Conservation (phyloP, 2,888 invertebrate species). For the Hirtodrosophila trivittata region DNA sequence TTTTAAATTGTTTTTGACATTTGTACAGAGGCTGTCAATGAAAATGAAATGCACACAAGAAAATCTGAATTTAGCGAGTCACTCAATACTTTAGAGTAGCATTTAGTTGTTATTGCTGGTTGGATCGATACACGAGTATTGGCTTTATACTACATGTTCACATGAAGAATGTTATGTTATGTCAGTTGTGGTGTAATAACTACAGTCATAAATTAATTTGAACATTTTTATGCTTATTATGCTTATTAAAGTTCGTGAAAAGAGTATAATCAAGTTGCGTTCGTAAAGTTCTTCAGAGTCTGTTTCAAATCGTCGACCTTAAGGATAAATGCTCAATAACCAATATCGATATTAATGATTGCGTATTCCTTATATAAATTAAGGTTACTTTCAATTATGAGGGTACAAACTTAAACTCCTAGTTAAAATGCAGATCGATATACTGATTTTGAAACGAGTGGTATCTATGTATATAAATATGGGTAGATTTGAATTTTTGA, state of each 20-base stretch:
- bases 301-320: too few species aligned
- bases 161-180: conserved; percentile 31
- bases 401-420: too few species aligned
- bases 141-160: conserved; percentile 32
- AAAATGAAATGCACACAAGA: conserved; percentile 73
- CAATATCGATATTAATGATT: too few species aligned
- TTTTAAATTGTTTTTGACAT: conserved; percentile 82
- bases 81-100: conserved; percentile 42
- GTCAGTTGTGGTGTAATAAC: conserved; percentile 31
- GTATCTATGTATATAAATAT: too few species aligned
- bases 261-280: background rate
- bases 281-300: too few species aligned
- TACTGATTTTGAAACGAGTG: too few species aligned
- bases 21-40: conserved; percentile 75
- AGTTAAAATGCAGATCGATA: too few species aligned
- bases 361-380: too few species aligned
- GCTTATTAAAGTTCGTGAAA: conserved; percentile 2
- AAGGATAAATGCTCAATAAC: too few species aligned
- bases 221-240: too few species aligned
- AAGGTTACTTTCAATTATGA: too few species aligned
- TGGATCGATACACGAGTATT: conserved; percentile 26
- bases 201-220: conserved; percentile 23
- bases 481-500: too few species aligned
- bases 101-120: conserved; percentile 36
- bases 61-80: conserved; percentile 49